Percentiles rank a stretch among this genome's conserved stretches.
phyloP scores from a whole-genome alignment of 2,888 invertebrate species.

The Drosophila meridiana region DNA sequence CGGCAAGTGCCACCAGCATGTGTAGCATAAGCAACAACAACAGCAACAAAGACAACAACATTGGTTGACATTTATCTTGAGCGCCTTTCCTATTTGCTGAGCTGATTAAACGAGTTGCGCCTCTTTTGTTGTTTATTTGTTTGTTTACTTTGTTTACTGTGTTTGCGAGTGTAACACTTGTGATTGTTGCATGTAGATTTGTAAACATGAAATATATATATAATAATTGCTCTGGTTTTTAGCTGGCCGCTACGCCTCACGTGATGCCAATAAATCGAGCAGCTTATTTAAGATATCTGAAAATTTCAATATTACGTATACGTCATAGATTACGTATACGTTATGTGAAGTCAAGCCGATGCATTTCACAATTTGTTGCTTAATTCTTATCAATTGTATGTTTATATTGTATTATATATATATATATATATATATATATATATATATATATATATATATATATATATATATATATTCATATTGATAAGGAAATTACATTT shows the following conservation, averaged over 20 bases:
- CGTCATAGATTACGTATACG: constrained; percentile 41
- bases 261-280: constrained; percentile 32
- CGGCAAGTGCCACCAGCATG: constrained; percentile 34
- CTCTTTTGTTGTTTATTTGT: constrained; percentile 34
- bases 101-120: constrained; percentile 55
- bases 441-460: too few relatives aligned
- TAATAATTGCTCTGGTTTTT: constrained; percentile 23
- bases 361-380: background rate
- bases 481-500: constrained; percentile 12
- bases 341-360: background rate
- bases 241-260: constrained; percentile 19
- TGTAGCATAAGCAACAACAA: constrained; percentile 29
- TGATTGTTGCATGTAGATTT: constrained; percentile 35
- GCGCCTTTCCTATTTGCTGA: constrained; percentile 47
- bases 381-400: constrained; percentile 1
- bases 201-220: constrained; percentile 20
- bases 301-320: constrained; percentile 31
- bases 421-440: too few relatives aligned
- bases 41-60: constrained; percentile 12
- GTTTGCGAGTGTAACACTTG: constrained; percentile 28
- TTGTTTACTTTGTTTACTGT: constrained; percentile 15
- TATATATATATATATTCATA: background rate
- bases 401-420: background rate
- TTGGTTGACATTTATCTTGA: constrained; percentile 47
- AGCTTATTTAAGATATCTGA: background rate